Conservation (phyloP, 2,888 invertebrate genomes). For the Plemyria rubiginata region DNA sequence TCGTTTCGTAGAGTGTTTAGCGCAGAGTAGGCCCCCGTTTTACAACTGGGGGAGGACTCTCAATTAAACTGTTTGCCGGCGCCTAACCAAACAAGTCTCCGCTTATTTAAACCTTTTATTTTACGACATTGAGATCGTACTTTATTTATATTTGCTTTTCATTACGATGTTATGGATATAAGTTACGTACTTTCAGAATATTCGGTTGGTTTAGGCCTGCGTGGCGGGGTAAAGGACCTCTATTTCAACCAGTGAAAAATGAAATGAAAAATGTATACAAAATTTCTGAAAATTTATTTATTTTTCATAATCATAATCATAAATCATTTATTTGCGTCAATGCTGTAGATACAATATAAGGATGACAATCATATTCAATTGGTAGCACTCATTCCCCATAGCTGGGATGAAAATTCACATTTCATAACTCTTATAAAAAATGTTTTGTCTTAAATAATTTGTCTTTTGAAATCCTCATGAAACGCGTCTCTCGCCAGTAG, state of each 20-base stretch:
- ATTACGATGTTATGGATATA: constrained; percentile 36
- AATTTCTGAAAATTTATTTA: too few relatives aligned
- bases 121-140: constrained; percentile 35
- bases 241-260: neutral
- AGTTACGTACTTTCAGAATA: constrained; percentile 5
- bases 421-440: too few relatives aligned
- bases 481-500: too few relatives aligned
- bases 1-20: neutral
- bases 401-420: too few relatives aligned
- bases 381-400: too few relatives aligned
- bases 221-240: neutral
- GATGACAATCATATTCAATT: too few relatives aligned
- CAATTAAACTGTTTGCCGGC: constrained; percentile 34
- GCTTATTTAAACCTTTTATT: constrained; percentile 36
- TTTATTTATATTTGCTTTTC: constrained; percentile 41
- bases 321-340: too few relatives aligned
- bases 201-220: neutral
- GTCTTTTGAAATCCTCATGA: too few relatives aligned
- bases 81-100: constrained; percentile 39
- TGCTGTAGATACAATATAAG: too few relatives aligned
- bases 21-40: neutral
- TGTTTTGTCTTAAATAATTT: too few relatives aligned
- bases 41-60: constrained; percentile 26
- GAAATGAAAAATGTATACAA: too few relatives aligned
- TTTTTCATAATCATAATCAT: too few relatives aligned